These are phyloP conservation scores for Halictus rubicundus DNA, from an alignment of 1,140 invertebrate genomes.

Conservation along the genomic window DNA sequence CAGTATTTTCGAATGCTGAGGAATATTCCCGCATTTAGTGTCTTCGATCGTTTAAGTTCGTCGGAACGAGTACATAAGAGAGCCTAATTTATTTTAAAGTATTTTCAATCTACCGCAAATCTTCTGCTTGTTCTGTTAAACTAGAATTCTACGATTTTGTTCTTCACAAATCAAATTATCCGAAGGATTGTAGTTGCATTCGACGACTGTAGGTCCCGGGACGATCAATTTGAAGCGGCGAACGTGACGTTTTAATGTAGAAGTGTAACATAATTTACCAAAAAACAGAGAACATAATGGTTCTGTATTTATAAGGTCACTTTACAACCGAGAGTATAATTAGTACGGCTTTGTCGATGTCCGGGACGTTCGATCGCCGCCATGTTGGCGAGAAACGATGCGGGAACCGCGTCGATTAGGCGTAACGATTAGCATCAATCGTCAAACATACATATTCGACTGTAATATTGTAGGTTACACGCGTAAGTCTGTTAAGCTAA, in stretches of 20 bases:
- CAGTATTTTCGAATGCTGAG: conserved; percentile 1
- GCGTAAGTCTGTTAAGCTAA: conserved; percentile 56
- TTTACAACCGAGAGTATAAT: background rate
- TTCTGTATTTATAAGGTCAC: background rate
- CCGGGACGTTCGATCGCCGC: conserved; percentile 22
- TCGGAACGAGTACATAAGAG: no score
- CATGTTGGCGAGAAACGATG: conserved; percentile 17
- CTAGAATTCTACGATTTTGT: no score
- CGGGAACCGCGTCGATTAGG: conserved; percentile 14
- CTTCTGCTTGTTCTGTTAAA: no score
- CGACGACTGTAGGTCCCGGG: background rate
- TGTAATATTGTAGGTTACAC: conserved; percentile 49
- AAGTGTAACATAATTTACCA: conserved; percentile 24
- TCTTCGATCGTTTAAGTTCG: no score
- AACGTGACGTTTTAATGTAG: background rate
- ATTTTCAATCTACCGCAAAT: no score
- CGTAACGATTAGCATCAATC: conserved; percentile 38
- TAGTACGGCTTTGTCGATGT: conserved; percentile 1
- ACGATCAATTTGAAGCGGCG: background rate
- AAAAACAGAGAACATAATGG: background rate
- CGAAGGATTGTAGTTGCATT: background rate
- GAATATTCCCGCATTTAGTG: no score
- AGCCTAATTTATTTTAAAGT: no score
- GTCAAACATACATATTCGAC: conserved; percentile 47
- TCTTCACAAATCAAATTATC: background rate